Base-by-base conservation (phyloP, 1,140 invertebrate genomes). In the Drosophila insularis region DNA sequence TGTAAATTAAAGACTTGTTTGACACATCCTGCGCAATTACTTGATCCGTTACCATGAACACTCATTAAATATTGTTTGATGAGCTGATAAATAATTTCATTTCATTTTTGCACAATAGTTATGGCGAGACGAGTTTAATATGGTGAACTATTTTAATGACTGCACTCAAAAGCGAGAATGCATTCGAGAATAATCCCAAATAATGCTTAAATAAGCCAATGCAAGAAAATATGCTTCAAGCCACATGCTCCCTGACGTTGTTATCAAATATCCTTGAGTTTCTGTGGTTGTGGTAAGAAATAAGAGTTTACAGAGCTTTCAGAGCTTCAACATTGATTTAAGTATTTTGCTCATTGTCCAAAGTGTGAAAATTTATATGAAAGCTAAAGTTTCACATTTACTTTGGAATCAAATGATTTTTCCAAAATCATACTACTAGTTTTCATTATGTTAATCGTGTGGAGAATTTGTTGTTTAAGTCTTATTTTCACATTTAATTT, bases 1-100 rank as follows among this genome's bases (percentile, higher is more conserved):
- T 85, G 78, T 61, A 80, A 85, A 80, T 80, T 69, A 66, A 73
- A 64, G 72, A 40, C 55, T 63, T 37, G 40, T 55, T 63, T 73
- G 63, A 77, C 66, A 73, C 74, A 66, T 37, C 64, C 63, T 50
- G 17, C 43, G 43, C 43, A 50, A 50, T 50, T 50, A 21, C 43
- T 50, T 5, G 43, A 50, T 50, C 43, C 17, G 14, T 46, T 37
- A 35, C 1, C 32, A 35, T 13, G 10, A 37, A 21, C n/a, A 19
- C 14, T 19, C 43, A 17, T 50, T 21, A 17, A 19, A 50, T 21
- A 50, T 50, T 50, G 43, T 8, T 21, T 50, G 43, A 50, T 50
- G 43, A 50, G 8, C 17, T 50, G 43, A 50, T 50, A 21, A 50
- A 50, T 4, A 21, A 19, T 50, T 21, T 50, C 17, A 50, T 50